Conservation (phyloP, 1,140 invertebrate species). For the Bombus sylvicola region DNA sequence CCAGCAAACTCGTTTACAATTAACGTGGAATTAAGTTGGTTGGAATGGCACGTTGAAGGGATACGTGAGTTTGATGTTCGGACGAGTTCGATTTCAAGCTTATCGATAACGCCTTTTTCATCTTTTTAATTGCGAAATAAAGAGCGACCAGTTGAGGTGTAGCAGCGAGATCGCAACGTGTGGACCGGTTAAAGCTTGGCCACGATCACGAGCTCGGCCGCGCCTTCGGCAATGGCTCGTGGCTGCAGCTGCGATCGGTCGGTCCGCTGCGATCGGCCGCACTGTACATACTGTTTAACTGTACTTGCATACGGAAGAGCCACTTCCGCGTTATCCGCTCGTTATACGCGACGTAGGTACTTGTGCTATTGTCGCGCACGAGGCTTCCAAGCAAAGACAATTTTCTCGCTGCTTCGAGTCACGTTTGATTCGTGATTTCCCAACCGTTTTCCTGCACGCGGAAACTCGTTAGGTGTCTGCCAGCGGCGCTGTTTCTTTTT, state of each 20-base stretch:
- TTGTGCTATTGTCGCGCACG: constrained; percentile 63
- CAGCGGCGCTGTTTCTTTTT: too few relatives aligned
- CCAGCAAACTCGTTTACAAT: too few relatives aligned
- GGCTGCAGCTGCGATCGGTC: constrained; percentile 34
- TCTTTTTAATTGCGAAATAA: too few relatives aligned
- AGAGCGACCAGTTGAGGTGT: too few relatives aligned
- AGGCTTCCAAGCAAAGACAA: constrained; percentile 42
- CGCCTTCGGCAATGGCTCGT: constrained; percentile 23
- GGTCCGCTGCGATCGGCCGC: constrained; percentile 48
- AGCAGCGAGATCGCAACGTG: too few relatives aligned
- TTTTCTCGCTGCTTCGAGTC: constrained; percentile 41
- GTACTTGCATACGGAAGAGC: constrained; percentile 73
- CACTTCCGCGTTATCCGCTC: constrained; percentile 73
- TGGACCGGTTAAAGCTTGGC: too few relatives aligned
- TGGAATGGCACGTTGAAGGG: too few relatives aligned
- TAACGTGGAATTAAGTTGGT: too few relatives aligned
- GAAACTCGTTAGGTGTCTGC: background rate
- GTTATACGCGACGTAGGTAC: constrained; percentile 62
- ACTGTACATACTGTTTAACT: constrained; percentile 69
- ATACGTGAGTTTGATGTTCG: too few relatives aligned
- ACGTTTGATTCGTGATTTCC: background rate
- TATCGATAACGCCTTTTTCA: too few relatives aligned
- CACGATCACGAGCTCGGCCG: constrained; percentile 17
- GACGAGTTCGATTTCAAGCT: too few relatives aligned
- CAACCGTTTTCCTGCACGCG: background rate